Evolutionary conservation across 2,113 vertebrate species (phyloP).

Genomic region (Urocitellus parryii): DNA sequence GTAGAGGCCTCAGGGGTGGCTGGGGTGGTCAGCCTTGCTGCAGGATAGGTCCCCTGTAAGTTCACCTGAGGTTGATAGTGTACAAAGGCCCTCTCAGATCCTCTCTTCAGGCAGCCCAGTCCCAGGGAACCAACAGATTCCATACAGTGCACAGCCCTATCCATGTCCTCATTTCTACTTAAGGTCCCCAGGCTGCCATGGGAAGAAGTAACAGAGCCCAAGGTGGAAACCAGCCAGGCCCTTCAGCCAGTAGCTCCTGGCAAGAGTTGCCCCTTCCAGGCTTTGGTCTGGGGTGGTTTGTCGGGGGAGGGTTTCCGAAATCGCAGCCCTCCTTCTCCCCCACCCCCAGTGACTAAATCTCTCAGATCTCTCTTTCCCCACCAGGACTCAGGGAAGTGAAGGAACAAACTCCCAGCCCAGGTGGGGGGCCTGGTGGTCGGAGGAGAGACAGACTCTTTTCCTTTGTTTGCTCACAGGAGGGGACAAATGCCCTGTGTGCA

Average conservation of each 20-base stretch:
- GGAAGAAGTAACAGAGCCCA: neutral
- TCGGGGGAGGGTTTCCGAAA: neutral
- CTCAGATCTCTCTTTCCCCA: neutral
- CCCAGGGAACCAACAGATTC: neutral
- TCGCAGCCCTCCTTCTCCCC: neutral
- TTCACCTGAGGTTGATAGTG: neutral
- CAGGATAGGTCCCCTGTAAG: neutral
- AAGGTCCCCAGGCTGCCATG: neutral
- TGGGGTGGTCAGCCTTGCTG: neutral
- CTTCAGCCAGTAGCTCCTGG: neutral
- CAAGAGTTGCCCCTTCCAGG: neutral
- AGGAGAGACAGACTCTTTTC: neutral
- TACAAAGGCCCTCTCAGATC: neutral
- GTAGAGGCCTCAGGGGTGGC: neutral
- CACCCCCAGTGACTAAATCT: neutral
- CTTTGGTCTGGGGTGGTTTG: neutral
- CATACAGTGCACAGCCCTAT: neutral
- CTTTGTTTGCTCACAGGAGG: conserved; percentile 70
- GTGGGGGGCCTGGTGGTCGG: neutral
- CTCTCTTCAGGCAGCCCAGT: neutral
- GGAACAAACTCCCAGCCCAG: neutral
- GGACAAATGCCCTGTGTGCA: conserved; percentile 42
- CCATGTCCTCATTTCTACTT: neutral
- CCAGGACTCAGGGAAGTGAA: conserved; percentile 16
- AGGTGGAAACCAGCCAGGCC: neutral